phyloP scores from a whole-genome alignment of 2,113 vertebrate genomes.

The Kryptolebias marmoratus region DNA sequence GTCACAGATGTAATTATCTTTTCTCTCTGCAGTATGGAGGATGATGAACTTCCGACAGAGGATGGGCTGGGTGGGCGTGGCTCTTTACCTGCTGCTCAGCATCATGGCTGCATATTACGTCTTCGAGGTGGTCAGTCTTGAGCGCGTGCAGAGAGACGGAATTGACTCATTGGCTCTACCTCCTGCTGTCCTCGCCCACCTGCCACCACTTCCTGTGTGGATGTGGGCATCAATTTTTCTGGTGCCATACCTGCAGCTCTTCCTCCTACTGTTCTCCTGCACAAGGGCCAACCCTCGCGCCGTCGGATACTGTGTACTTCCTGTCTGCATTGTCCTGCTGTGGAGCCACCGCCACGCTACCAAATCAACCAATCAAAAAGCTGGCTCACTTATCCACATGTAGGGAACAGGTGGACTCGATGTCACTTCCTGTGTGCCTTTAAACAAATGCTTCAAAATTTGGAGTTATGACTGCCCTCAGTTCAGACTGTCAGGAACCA shows the following conservation, averaged over 20 bases:
- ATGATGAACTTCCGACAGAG: constrained; percentile 99
- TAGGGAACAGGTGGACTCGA: constrained; percentile 55
- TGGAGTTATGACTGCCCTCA: background rate
- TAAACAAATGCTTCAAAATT: background rate
- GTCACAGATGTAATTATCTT: background rate
- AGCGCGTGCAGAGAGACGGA: constrained; percentile 83
- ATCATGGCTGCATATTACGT: constrained; percentile 88
- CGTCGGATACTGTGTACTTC: constrained; percentile 94
- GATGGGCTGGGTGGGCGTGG: constrained; percentile 96
- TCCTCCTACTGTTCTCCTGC: constrained; percentile 97
- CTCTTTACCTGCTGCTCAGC: constrained; percentile 89
- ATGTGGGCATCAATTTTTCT: constrained; percentile 91
- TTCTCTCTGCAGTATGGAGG: constrained; percentile 88
- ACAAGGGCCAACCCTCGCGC: constrained; percentile 93
- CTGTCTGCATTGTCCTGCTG: constrained; percentile 91
- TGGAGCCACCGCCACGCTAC: constrained; percentile 91
- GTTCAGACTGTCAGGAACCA: background rate
- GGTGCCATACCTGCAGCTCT: constrained; percentile 94
- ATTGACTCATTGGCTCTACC: constrained; percentile 55
- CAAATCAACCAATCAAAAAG: constrained; percentile 91
- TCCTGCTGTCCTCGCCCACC: constrained; percentile 38
- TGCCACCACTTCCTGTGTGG: constrained; percentile 92
- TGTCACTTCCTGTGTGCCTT: constrained; percentile 55
- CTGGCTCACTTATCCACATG: constrained; percentile 89
- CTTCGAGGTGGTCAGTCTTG: constrained; percentile 93